Evolutionary conservation across 2,113 vertebrate species (phyloP).

Genomic region (Melanotaenia duboulayi): DNA sequence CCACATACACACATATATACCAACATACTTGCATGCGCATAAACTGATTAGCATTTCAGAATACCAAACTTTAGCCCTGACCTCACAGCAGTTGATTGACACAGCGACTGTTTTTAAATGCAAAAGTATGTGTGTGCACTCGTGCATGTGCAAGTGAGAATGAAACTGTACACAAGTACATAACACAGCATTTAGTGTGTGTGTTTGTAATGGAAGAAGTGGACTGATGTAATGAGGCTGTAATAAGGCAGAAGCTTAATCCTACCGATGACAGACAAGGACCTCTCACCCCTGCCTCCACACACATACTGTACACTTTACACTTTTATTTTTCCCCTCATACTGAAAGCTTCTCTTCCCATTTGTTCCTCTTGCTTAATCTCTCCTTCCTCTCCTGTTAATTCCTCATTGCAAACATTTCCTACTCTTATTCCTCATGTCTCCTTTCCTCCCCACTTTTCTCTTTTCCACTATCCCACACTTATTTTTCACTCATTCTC

Average conservation of each 20-base stretch:
- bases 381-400: neutral
- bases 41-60: conserved; percentile 71
- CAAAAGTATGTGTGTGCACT: conserved; percentile 18
- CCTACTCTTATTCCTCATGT: neutral
- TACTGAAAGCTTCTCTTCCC: neutral
- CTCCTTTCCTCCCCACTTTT: neutral
- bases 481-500: neutral
- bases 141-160: conserved; percentile 11
- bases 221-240: conserved; percentile 81
- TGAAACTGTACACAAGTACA: conserved; percentile 1
- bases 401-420: neutral
- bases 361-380: neutral
- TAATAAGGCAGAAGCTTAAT: conserved; percentile 79
- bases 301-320: conserved; percentile 16
- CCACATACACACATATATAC: conserved; percentile 12
- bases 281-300: conserved; percentile 56
- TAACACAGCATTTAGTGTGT: conserved; percentile 36
- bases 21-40: conserved; percentile 34
- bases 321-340: neutral
- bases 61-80: conserved; percentile 50
- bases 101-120: conserved; percentile 58
- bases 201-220: conserved; percentile 76
- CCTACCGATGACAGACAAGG: conserved; percentile 76
- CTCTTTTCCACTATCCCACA: neutral
- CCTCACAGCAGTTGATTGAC: conserved; percentile 55